Base-by-base conservation (phyloP, 2,888 invertebrate genomes). In the Argyresthia goedartella region DNA sequence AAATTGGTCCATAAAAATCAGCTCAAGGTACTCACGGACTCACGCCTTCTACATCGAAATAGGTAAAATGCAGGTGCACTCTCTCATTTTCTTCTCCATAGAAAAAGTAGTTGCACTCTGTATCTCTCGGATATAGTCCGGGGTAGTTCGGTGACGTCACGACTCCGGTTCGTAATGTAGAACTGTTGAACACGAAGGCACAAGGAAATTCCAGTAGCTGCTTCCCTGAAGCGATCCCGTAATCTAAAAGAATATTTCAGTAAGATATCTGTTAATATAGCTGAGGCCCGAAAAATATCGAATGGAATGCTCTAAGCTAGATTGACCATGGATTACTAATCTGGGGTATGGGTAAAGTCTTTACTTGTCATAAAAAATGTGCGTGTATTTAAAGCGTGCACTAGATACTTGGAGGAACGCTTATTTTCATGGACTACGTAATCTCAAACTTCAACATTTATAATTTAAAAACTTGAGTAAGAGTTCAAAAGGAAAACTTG, bases 31-130 rank as follows among this genome's bases (percentile, higher is more conserved):
- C 94, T 92, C 89, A 98, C 97, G 96, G 97, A 60, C 92, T 87
- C 54, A 97, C 94, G 56, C 98, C 98, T 81, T 98, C 98, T 16
- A 98, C 94, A 73, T 97, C 96, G 71, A 97, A 97, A 78, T 94
- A 94, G 54, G 92, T 92, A 75, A 97, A 97, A 68, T 93, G 93
- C 60, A 97, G 87, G 69, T 92, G 92, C 52, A 95, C 91, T 65
- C 91, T 90, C 71, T 96, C 95, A 56, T 91, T 90, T 57, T 87
- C 81, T 57, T 89, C 89, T 15, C 95, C 97, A 69, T 95, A 91
- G 76, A 97, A 96, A 78, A 94, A 95, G 80, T 95, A 97, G 85
- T 96, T 93, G 76, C 97, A 97, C 76, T 95, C 94, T 7, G 96
- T 93, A 69, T 95, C 92, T 62, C 96, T 89, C 0, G 96, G 95